Evolutionary conservation across 2,888 invertebrate genomes (phyloP).

Genomic region (Panzeria rudis): DNA sequence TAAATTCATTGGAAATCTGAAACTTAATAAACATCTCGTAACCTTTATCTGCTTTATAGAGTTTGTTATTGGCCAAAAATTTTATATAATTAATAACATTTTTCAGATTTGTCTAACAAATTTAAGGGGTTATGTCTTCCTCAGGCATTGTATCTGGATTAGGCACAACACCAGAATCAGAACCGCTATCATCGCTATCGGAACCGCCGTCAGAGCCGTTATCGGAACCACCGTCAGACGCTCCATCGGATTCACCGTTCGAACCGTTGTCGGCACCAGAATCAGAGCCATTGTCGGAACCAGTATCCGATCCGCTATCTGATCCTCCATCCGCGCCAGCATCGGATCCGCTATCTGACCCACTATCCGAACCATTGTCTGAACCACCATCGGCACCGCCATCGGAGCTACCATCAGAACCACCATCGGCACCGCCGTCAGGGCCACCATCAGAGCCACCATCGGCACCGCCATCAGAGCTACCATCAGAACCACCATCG

Average conservation of each 20-base stretch:
- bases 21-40: too few species aligned
- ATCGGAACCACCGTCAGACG: background rate
- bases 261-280: too few species aligned
- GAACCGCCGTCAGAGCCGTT: background rate
- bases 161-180: slow-evolving; percentile 8
- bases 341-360: background rate
- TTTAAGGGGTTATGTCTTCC: slow-evolving; percentile 36
- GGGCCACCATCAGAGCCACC: slow-evolving; percentile 5
- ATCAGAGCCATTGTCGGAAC: background rate
- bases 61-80: background rate
- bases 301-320: background rate
- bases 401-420: background rate
- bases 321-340: background rate
- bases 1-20: too few species aligned
- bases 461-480: background rate
- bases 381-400: background rate
- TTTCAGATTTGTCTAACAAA: background rate
- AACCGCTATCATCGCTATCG: background rate
- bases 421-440: background rate
- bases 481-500: background rate
- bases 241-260: background rate
- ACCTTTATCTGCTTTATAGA: background rate
- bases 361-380: background rate
- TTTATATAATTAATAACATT: background rate
- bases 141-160: slow-evolving; percentile 1